Conservation (phyloP, 2,797 vertebrate species). For the Hyperoplus immaculatus region DNA sequence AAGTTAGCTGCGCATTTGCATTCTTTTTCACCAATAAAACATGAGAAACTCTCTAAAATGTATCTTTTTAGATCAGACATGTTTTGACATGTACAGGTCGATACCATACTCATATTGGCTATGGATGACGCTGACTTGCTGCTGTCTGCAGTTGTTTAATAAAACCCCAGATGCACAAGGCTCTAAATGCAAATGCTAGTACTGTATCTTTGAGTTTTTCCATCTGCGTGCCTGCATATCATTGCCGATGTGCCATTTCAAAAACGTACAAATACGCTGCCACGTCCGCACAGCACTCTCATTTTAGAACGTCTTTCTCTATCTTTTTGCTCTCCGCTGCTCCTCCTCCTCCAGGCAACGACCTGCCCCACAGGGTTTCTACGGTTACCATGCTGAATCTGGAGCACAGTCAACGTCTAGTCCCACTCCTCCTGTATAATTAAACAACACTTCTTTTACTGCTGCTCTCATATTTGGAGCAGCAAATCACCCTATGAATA, state of each 20-base stretch:
- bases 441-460: conserved; percentile 57
- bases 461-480: conserved; percentile 43
- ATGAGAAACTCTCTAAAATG: not conserved
- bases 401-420: conserved; percentile 47
- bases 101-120: not conserved
- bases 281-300: conserved; percentile 1
- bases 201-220: not conserved
- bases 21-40: not conserved
- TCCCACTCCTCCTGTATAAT: conserved; percentile 65
- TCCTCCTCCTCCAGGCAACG: conserved; percentile 37
- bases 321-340: conserved; percentile 32
- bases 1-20: not conserved
- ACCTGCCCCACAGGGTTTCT: conserved; percentile 57
- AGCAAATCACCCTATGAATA: conserved; percentile 66
- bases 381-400: conserved; percentile 55
- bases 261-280: conserved; percentile 10
- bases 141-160: conserved; percentile 1
- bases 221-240: not conserved
- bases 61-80: not conserved
- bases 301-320: conserved; percentile 7
- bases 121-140: not conserved
- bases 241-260: not conserved
- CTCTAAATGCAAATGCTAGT: not conserved
- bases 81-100: not conserved
- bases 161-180: conserved; percentile 3